Evolutionary conservation across 1,140 invertebrate species (phyloP), one percentile per base, ranked within the genome.

Genomic region (Drosophila takahashii): DNA sequence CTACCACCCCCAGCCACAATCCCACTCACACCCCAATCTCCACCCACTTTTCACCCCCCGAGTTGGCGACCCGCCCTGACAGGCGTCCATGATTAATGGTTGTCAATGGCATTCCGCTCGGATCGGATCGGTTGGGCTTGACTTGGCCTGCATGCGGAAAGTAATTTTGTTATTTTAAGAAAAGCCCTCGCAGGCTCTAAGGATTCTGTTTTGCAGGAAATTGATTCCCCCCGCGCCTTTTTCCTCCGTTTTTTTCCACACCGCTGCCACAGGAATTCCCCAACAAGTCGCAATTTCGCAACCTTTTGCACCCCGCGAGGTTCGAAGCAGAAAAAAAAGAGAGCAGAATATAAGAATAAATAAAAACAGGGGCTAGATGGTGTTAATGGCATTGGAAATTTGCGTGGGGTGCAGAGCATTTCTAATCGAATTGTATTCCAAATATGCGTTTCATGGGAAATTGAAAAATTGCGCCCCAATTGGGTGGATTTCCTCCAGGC

Each of bases 131-230:
- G 51, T 32, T 41, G 29, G 51, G 53, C 57, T 74, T 62, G 65
- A 48, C 53, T 60, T 41, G 70, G 54, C 57, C 64, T 85, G 86
- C 84, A 81, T 90, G 80, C 71, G 74, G 71, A 87, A 90, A 86
- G 86, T 90, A 90, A 90, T 90, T 90, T 90, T 90, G 86, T 90
- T 90, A 90, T 90, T 90, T 90, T 87, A 90, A 90, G 86, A 90
- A 81, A 90, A 81, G 75, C 76, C 50, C 69, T 61, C 64, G 56
- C 78, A 57, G 69, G 79, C 47, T 75, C 70, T 71, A 74, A 73
- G 71, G 72, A 76, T 76, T 41, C 51, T 77, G 58, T 67, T 71
- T 52, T 72, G 72, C 59, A 90, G 83, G 83, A 87, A 89, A 89
- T 87, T 87, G 84, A 90, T 87, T 87, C 79, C 70, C 70, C 69